These are phyloP conservation scores for Ischnus inquisitorius DNA, from an alignment of 2,888 invertebrate species.

Conservation along the genomic window DNA sequence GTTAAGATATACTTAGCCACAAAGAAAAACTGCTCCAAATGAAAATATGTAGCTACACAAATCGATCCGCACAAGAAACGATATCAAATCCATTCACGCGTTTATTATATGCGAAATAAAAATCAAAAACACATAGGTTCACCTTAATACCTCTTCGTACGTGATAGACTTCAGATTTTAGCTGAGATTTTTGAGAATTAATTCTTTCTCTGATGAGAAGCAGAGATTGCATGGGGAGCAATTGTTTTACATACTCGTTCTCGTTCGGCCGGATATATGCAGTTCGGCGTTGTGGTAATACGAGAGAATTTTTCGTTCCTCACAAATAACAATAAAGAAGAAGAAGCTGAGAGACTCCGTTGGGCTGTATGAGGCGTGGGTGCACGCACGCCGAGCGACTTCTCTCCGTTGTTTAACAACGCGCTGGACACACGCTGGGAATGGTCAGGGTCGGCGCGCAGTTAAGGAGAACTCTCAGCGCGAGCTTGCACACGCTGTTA, in stretches of 20 bases:
- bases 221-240: neutral
- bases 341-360: conserved; percentile 35
- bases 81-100: neutral
- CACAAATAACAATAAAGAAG: conserved; percentile 32
- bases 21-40: neutral
- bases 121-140: neutral
- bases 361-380: conserved; percentile 37
- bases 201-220: neutral
- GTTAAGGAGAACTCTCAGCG: conserved; percentile 48
- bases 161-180: neutral
- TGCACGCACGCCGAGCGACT: conserved; percentile 46
- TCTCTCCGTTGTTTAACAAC: conserved; percentile 60
- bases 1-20: conserved; percentile 17
- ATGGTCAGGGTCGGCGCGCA: conserved; percentile 67
- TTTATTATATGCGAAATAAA: neutral
- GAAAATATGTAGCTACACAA: neutral
- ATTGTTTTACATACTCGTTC: neutral
- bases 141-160: neutral
- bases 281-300: neutral
- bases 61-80: neutral
- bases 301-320: conserved; percentile 8
- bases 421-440: conserved; percentile 68
- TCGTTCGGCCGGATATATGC: neutral
- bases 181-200: neutral
- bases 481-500: conserved; percentile 48